A percentile compares a stretch with the other conserved stretches of the same genome.
Conservation (phyloP, 1,140 invertebrate genomes). For the Drosophila eugracilis region DNA sequence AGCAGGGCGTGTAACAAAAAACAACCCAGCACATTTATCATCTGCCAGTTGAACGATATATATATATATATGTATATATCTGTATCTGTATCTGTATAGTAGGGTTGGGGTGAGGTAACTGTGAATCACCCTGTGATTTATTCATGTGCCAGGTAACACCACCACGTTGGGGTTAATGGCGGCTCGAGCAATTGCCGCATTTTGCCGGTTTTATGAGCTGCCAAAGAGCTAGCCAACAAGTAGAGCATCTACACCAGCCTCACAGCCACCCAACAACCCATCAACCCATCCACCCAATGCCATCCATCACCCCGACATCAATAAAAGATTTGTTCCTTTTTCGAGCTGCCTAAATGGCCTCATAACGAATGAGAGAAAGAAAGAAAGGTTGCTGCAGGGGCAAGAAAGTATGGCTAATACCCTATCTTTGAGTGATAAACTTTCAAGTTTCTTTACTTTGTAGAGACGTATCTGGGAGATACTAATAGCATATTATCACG, state of each 20-base stretch:
- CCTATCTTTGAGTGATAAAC: conserved; percentile 1
- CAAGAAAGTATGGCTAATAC: not conserved
- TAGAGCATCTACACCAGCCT: too few species aligned
- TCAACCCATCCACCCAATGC: not conserved
- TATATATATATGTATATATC: not conserved
- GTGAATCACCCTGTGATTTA: conserved; percentile 72
- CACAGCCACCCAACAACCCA: not conserved
- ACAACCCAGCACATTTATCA: conserved; percentile 70
- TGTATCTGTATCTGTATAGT: not conserved
- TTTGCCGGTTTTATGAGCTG: conserved; percentile 66
- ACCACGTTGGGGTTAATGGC: conserved; percentile 71
- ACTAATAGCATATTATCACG: not conserved
- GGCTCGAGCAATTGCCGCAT: conserved; percentile 39
- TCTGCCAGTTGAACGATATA: conserved; percentile 34
- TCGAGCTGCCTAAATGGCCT: conserved; percentile 15
- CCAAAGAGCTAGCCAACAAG: conserved; percentile 60
- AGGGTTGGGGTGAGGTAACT: conserved; percentile 3
- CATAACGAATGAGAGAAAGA: conserved; percentile 10
- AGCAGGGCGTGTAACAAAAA: conserved; percentile 19
- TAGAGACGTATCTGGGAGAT: not conserved
- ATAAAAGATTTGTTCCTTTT: conserved; percentile 33
- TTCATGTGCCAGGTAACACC: conserved; percentile 71
- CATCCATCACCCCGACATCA: conserved; percentile 27
- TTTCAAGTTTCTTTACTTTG: not conserved
- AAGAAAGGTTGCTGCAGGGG: not conserved